Evolutionary conservation across 1,140 invertebrate species (phyloP), one percentile per base, ranked within the genome.

Genomic region (Drosophila bipectinata): DNA sequence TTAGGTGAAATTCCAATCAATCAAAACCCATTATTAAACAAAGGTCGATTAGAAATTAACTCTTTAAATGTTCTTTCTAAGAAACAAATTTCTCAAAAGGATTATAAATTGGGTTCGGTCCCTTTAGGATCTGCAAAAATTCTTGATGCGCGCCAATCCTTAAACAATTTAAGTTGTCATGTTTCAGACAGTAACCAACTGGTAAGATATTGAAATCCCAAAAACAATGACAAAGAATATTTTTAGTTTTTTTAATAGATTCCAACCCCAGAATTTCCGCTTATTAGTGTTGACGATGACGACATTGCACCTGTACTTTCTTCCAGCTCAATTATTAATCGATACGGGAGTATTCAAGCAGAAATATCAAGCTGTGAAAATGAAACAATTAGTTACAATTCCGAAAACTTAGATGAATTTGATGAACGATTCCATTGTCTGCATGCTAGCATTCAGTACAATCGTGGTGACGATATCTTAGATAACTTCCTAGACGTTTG

Each of bases 401-500:
- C 69, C 37, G 21, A 63, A 4, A 78, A 76, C 34, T 80, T 84
- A 10, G 82, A 91, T 37, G 66, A 60, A 7, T 61, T 84, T 9
- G 89, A 88, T 24, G 85, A 91, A n/a, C 69, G 79, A 3, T 87
- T 77, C 24, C 75, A 77, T 24, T 90, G 67, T 58, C 53, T 91
- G 1, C 64, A 77, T 4, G 60, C 68, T 39, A 63, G 51, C 7
- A 64, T 45, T 9, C 79, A 83, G 21, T 64, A 69, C 2, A 83
- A 32, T 56, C 62, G 75, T 6, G 75, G 58, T 12, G 89, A 91
- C 24, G 89, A 91, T 37, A 57, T 88, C 41, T 72, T 91, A 32
- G 79, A 90, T 48, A 90, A 84, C 48, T 56, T 91, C 37, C 39
- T 91, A 3, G 84, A 91, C 44, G 77, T 91, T 49, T 51, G 34